phyloP scores from a whole-genome alignment of 1,140 invertebrate species.

The Penaeus chinensis region DNA sequence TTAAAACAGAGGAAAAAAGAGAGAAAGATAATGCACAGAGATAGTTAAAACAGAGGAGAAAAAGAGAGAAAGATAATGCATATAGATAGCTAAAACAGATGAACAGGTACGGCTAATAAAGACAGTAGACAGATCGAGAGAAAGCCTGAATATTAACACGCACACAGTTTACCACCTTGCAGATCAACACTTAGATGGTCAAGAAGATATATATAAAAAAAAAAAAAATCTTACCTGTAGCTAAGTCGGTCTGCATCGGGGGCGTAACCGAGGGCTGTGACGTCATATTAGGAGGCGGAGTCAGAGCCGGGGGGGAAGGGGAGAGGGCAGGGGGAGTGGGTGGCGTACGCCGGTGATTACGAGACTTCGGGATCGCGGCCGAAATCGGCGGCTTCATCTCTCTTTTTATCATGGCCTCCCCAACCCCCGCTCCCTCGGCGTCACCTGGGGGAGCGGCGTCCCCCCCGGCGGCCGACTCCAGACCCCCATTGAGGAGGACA shows the following conservation, averaged over 20 bases:
- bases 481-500: neutral
- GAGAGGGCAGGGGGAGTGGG: conserved; percentile 3
- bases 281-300: conserved; percentile 9
- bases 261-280: conserved; percentile 13
- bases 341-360: conserved; percentile 10
- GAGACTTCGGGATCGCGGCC: conserved; percentile 45
- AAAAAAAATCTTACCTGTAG: neutral
- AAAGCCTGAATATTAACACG: no score
- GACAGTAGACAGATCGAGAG: no score
- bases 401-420: conserved; percentile 3
- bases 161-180: no score
- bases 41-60: no score
- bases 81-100: no score
- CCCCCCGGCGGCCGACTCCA: neutral
- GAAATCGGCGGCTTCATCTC: conserved; percentile 48
- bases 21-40: no score
- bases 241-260: conserved; percentile 6
- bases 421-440: neutral
- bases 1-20: no score
- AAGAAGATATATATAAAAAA: no score
- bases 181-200: no score
- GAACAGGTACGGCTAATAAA: no score
- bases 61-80: no score
- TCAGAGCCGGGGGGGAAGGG: neutral
- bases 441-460: neutral